Evolutionary conservation across 1,140 invertebrate species (phyloP), one percentile per base, ranked within the genome.

Genomic region (Physella acuta): DNA sequence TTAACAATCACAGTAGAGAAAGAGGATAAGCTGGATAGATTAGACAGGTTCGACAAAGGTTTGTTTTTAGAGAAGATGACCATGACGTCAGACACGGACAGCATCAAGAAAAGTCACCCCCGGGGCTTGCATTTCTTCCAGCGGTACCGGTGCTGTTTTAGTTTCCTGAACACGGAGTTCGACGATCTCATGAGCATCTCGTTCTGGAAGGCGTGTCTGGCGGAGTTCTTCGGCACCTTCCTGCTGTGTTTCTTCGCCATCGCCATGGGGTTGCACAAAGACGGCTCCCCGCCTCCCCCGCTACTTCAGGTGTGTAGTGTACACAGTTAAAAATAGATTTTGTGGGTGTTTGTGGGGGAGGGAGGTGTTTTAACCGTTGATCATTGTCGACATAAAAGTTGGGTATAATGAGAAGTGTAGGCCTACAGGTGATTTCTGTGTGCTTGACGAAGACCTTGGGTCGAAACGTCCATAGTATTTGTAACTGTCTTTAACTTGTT

Each of bases 241-340:
- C 53, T 55, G 8, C 53, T 55, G 5, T 55, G 53, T 55, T 55
- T 55, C 53, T 55, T 24, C 24, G 28, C 53, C 53, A 55, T 55
- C 24, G 28, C 8, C 5, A 30, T 55, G 28, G 53, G 53, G 8
- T 24, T 55, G 8, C 20, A 20, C 53, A 24, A 14, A 11, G 8
- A 8, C 20, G 53, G 53, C 5, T 8, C 20, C 8, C 53, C 53
- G 8, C 5, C 8, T 5, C 53, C 53, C 8, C 20, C 20, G 5
- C 53, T 55, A 8, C 28, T 55, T 14, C 53, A 55, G 53, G 53
- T 55, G 28, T 14, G 20, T 44, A n/a, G n/a, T n/a, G n/a, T n/a
- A n/a, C n/a, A n/a, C n/a, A n/a, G n/a, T n/a, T n/a, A n/a, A n/a
- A n/a, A n/a, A n/a, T n/a, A n/a, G n/a, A n/a, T n/a, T n/a, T n/a